A percentile compares a stretch with the other conserved stretches of the same genome.
These are phyloP conservation scores for Okapia johnstoni DNA, from an alignment of 2,113 vertebrate species.

Conservation along the genomic window DNA sequence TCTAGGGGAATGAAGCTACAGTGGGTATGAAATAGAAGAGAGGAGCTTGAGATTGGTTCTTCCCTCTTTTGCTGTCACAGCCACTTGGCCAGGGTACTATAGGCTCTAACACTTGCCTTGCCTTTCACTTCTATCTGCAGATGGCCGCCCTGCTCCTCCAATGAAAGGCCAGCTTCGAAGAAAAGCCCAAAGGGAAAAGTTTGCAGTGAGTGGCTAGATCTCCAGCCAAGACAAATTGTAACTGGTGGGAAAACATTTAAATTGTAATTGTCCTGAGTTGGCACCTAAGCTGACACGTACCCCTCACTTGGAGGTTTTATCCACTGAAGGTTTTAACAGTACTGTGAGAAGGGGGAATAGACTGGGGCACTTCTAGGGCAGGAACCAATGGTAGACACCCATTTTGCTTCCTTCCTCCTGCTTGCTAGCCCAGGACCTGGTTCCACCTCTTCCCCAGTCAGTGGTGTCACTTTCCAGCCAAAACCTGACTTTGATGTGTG, in stretches of 20 bases:
- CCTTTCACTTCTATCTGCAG: conserved; percentile 69
- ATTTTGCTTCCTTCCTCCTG: background rate
- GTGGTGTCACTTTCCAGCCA: background rate
- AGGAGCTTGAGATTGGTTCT: background rate
- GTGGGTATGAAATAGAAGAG: background rate
- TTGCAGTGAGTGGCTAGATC: conserved; percentile 81
- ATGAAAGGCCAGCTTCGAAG: conserved; percentile 86
- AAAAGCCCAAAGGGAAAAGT: conserved; percentile 79
- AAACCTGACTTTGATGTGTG: conserved; percentile 42
- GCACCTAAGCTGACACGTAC: background rate
- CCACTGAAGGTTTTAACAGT: background rate
- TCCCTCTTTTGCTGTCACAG: background rate
- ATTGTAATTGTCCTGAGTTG: background rate
- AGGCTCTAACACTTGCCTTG: background rate
- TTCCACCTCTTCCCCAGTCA: background rate
- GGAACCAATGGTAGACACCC: background rate
- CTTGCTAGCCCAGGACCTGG: background rate
- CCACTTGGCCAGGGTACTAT: background rate
- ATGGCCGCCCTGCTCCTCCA: conserved; percentile 86
- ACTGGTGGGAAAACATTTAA: background rate
- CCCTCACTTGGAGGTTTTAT: background rate
- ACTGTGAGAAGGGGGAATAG: background rate
- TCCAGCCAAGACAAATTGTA: background rate
- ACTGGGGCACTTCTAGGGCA: background rate
- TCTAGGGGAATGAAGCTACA: background rate